phyloP scores from a whole-genome alignment of 2,888 invertebrate species.

The Sinohyriopsis cumingii region DNA sequence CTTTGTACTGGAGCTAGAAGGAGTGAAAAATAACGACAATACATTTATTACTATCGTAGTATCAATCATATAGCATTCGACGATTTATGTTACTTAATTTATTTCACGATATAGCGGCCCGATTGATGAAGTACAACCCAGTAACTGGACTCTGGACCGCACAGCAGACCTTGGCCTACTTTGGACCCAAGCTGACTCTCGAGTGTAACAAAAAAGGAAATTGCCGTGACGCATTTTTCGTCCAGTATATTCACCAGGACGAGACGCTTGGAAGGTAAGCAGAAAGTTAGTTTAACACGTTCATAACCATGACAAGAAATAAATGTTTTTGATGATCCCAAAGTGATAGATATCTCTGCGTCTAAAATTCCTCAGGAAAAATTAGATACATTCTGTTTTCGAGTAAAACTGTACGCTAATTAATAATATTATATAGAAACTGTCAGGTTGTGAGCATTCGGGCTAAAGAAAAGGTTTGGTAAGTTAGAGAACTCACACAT shows the following conservation, averaged over 20 bases:
- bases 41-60: too few species aligned
- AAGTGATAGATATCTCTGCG: too few species aligned
- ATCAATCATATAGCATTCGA: background rate
- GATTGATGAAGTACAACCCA: constrained; percentile 27
- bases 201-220: constrained; percentile 18
- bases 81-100: background rate
- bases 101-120: constrained; percentile 11
- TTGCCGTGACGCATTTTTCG: constrained; percentile 21
- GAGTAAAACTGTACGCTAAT: too few species aligned
- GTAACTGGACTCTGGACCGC: constrained; percentile 26
- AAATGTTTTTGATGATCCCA: too few species aligned
- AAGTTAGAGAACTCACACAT: too few species aligned
- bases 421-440: too few species aligned
- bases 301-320: background rate
- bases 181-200: constrained; percentile 11
- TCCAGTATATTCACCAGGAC: constrained; percentile 32
- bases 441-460: too few species aligned
- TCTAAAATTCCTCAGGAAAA: too few species aligned
- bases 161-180: constrained; percentile 23
- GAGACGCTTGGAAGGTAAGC: constrained; percentile 28
- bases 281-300: background rate
- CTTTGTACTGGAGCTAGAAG: too few species aligned
- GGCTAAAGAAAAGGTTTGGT: too few species aligned
- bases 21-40: too few species aligned
- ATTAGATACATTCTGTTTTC: too few species aligned